A percentile compares a stretch with the other conserved stretches of the same genome.
Conservation (phyloP, 2,888 invertebrate genomes). For the Hirtodrosophila trivittata region DNA sequence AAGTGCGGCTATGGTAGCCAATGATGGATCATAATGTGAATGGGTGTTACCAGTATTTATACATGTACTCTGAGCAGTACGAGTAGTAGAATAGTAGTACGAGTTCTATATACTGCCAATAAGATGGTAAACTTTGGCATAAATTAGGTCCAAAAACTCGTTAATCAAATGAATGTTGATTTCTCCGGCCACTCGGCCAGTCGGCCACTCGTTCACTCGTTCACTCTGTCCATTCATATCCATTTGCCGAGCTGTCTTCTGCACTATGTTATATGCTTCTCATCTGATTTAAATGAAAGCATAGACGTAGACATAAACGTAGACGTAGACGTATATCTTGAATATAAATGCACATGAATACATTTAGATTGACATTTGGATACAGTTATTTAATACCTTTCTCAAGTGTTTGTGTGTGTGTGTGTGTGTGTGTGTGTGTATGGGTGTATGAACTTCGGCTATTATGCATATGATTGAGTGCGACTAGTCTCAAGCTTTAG, state of each 20-base stretch:
- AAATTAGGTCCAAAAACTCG: slow-evolving; percentile 75
- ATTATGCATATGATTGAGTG: slow-evolving; percentile 48
- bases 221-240: slow-evolving; percentile 36
- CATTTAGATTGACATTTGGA: slow-evolving; percentile 73
- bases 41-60: slow-evolving; percentile 13
- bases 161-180: slow-evolving; percentile 76
- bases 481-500: slow-evolving; percentile 17
- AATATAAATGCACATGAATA: slow-evolving; percentile 74
- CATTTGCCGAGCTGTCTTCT: slow-evolving; percentile 47
- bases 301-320: slow-evolving; percentile 4
- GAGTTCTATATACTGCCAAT: slow-evolving; percentile 35
- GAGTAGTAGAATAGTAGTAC: neutral
- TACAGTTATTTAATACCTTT: slow-evolving; percentile 70
- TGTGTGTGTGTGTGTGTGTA: slow-evolving; percentile 7
- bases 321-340: slow-evolving; percentile 31
- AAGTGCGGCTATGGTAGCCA: slow-evolving; percentile 21
- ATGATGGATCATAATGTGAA: slow-evolving; percentile 69
- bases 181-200: slow-evolving; percentile 24
- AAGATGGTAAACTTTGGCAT: slow-evolving; percentile 61
- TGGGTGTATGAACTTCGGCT: neutral
- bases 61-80: neutral
- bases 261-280: slow-evolving; percentile 24
- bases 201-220: too few relatives aligned
- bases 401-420: slow-evolving; percentile 39
- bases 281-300: slow-evolving; percentile 14